These are phyloP conservation scores for Spinus olivaceus DNA, from an alignment of 2,797 vertebrate genomes.

Conservation along the genomic window DNA sequence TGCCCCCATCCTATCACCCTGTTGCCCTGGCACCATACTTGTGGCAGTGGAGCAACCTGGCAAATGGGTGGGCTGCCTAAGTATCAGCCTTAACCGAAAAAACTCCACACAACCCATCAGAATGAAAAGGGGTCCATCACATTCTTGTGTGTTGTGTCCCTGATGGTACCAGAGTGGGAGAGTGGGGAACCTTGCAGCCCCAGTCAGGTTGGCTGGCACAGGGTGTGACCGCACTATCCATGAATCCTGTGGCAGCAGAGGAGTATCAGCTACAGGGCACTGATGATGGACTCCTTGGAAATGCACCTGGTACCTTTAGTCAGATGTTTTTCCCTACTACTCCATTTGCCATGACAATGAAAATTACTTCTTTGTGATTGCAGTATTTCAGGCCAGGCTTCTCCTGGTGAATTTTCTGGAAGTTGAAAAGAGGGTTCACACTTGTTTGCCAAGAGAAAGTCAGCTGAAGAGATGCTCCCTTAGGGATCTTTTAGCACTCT, in stretches of 20 bases:
- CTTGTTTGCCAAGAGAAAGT: neutral
- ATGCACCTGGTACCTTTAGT: neutral
- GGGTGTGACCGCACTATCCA: fast-evolving
- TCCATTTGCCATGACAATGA: neutral
- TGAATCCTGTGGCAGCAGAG: neutral
- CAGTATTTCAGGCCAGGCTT: neutral
- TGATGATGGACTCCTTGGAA: neutral
- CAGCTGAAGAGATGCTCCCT: neutral
- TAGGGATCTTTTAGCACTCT: fast-evolving
- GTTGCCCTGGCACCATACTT: fast-evolving
- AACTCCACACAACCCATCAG: fast-evolving
- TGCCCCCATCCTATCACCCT: neutral
- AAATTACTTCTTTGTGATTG: neutral
- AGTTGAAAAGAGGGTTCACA: neutral
- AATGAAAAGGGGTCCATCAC: fast-evolving
- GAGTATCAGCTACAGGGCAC: no score
- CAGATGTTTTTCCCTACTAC: neutral
- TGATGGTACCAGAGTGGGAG: neutral
- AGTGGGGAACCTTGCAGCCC: neutral
- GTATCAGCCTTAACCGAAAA: neutral
- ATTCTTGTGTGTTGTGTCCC: fast-evolving
- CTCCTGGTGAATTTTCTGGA: neutral
- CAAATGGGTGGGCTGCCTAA: neutral
- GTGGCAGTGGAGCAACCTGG: neutral
- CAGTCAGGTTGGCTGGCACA: neutral